These are phyloP conservation scores for Holacanthella duospinosa DNA, from an alignment of 2,888 invertebrate genomes.

Conservation along the genomic window DNA sequence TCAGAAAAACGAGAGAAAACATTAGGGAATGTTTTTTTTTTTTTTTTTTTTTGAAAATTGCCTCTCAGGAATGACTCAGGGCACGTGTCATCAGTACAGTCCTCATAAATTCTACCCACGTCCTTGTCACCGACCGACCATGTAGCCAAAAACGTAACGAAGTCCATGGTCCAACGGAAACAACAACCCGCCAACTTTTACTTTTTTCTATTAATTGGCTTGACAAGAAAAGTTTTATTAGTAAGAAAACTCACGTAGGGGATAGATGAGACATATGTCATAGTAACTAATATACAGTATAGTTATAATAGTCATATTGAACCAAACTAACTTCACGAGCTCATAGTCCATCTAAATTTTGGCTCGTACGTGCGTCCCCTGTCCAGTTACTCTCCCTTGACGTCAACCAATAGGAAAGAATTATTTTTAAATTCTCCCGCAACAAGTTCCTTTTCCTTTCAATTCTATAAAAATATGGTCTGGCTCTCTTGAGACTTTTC, in stretches of 20 bases:
- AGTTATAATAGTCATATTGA: too few species aligned
- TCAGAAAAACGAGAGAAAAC: background rate
- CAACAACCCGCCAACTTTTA: background rate
- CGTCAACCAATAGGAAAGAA: background rate
- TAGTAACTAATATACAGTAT: too few species aligned
- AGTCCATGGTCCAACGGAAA: background rate
- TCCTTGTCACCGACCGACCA: background rate
- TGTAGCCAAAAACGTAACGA: background rate
- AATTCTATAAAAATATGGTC: background rate
- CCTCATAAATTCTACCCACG: background rate
- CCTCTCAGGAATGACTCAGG: background rate
- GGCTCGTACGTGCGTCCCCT: too few species aligned
- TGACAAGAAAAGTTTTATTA: background rate
- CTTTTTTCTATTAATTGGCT: background rate
- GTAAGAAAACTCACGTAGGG: too few species aligned
- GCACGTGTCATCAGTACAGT: background rate
- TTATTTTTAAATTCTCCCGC: background rate
- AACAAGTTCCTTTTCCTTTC: background rate
- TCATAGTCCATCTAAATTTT: too few species aligned
- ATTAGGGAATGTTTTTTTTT: too few species aligned
- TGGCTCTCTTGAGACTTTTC: background rate
- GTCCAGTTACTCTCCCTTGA: too few species aligned
- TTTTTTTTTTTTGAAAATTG: background rate
- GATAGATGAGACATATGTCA: too few species aligned
- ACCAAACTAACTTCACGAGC: too few species aligned